phyloP scores from a whole-genome alignment of 2,113 vertebrate species.

The Apaloderma vittatum region DNA sequence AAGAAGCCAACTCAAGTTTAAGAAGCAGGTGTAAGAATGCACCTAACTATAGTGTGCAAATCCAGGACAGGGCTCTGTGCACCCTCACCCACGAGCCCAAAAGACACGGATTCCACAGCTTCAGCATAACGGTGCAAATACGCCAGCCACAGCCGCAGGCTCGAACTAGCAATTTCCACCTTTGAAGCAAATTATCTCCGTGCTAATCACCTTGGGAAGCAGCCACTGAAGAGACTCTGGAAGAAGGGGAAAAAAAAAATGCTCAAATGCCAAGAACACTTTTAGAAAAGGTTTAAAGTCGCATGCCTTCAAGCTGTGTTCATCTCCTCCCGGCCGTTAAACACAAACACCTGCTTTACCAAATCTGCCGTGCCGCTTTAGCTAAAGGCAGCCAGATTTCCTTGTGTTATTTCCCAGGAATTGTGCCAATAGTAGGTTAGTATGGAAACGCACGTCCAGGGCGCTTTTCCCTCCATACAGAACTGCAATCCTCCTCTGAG shows the following conservation, averaged over 20 bases:
- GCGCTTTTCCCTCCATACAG: not conserved
- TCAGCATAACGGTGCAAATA: not conserved
- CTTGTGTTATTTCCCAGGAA: not conserved
- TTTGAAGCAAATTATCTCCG: not conserved
- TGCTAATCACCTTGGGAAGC: slow-evolving; percentile 40
- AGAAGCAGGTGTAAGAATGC: not conserved
- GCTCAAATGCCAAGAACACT: not conserved
- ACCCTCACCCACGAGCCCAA: not conserved
- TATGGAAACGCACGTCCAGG: not conserved
- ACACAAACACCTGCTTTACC: not conserved
- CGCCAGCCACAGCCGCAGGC: not conserved
- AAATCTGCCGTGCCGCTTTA: not conserved
- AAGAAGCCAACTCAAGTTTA: not conserved
- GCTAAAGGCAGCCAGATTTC: not conserved
- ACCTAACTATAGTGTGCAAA: slow-evolving; percentile 15
- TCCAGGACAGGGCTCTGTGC: not conserved
- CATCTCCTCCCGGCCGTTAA: not conserved
- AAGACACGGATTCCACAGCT: not conserved
- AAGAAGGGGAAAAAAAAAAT: not conserved
- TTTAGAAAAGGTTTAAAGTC: not conserved
- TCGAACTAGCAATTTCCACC: not conserved
- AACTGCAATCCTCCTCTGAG: not conserved
- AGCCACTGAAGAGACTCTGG: not conserved
- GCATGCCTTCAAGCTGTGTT: not conserved
- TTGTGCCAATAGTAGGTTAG: not conserved